These are phyloP conservation scores for Haliclona indistincta DNA, from an alignment of 37 sponge, comb jelly and placozoan species.

Conservation along the genomic window DNA sequence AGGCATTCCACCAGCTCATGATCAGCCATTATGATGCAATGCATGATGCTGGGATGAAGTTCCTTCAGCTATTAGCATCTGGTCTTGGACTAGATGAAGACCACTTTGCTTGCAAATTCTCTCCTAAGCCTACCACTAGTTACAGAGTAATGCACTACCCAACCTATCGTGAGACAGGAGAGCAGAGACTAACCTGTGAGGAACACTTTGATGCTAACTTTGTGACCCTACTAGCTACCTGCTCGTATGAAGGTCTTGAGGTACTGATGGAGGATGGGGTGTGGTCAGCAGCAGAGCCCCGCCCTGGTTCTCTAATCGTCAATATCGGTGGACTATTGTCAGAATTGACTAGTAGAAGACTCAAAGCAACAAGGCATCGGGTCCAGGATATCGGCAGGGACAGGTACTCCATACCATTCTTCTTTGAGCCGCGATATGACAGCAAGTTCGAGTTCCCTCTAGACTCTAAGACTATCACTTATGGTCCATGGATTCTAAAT, in stretches of 20 bases:
- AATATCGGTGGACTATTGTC: slow-evolving; percentile 46
- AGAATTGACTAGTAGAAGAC: slow-evolving; percentile 24
- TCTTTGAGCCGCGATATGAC: slow-evolving; percentile 50
- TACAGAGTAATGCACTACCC: slow-evolving; percentile 61
- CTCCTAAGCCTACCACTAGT: slow-evolving; percentile 35
- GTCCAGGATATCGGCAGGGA: slow-evolving; percentile 44
- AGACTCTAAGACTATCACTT: slow-evolving; percentile 12
- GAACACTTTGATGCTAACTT: slow-evolving; percentile 45
- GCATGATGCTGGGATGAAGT: slow-evolving; percentile 26
- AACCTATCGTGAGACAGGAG: neutral
- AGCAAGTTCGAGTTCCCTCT: slow-evolving; percentile 37
- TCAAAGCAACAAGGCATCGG: slow-evolving; percentile 64
- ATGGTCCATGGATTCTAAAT: slow-evolving; percentile 41
- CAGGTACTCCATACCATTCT: slow-evolving; percentile 61
- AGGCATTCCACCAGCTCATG: slow-evolving; percentile 7
- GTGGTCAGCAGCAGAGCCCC: slow-evolving; percentile 32
- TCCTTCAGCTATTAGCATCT: slow-evolving; percentile 23
- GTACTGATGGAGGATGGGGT: slow-evolving; percentile 16
- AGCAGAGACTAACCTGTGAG: slow-evolving; percentile 18
- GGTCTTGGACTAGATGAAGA: slow-evolving; percentile 44
- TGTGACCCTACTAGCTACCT: slow-evolving; percentile 57
- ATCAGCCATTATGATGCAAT: slow-evolving; percentile 18
- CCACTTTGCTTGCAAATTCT: slow-evolving; percentile 22
- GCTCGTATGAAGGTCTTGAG: slow-evolving; percentile 39
- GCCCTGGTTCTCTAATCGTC: slow-evolving; percentile 45